A percentile compares a stretch with the other conserved stretches of the same genome.
These are phyloP conservation scores for Drosophila kepulauana DNA, from an alignment of 1,140 invertebrate species.

Conservation along the genomic window DNA sequence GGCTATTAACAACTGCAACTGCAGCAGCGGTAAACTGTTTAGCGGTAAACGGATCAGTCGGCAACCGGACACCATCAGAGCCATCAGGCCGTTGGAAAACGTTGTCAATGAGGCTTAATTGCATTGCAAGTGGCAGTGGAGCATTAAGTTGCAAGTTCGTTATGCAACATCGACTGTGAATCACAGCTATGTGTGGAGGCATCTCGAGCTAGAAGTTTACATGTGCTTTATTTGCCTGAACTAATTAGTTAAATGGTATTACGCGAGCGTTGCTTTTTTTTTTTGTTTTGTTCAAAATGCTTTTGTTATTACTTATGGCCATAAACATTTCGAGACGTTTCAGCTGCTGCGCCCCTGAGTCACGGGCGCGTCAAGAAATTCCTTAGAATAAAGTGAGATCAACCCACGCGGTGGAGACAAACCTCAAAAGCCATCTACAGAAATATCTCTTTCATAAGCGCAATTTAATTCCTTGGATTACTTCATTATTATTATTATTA, in stretches of 20 bases:
- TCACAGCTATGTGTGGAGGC: neutral
- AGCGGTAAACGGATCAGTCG: slow-evolving; percentile 67
- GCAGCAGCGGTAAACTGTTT: slow-evolving; percentile 25
- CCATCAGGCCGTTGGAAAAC: neutral
- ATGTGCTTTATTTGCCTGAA: slow-evolving; percentile 35
- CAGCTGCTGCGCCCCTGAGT: slow-evolving; percentile 49
- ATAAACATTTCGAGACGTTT: slow-evolving; percentile 3
- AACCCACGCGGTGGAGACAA: slow-evolving; percentile 18
- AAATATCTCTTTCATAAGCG: slow-evolving; percentile 28
- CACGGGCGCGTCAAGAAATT: slow-evolving; percentile 58
- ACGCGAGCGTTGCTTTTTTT: neutral
- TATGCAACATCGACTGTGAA: slow-evolving; percentile 64
- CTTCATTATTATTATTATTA: neutral
- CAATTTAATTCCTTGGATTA: slow-evolving; percentile 24
- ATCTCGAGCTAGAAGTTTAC: neutral
- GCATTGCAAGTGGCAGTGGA: slow-evolving; percentile 64
- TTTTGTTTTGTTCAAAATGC: neutral
- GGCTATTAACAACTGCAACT: slow-evolving; percentile 26
- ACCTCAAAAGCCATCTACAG: slow-evolving; percentile 30
- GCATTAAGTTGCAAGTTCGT: slow-evolving; percentile 70
- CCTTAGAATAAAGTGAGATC: slow-evolving; percentile 35
- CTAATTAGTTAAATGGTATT: slow-evolving; percentile 61
- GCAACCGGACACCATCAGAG: slow-evolving; percentile 62
- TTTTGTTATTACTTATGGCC: slow-evolving; percentile 23
- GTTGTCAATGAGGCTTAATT: slow-evolving; percentile 63